Conservation (phyloP, 1,140 invertebrate genomes). For the Drosophila pseudoananassae region DNA sequence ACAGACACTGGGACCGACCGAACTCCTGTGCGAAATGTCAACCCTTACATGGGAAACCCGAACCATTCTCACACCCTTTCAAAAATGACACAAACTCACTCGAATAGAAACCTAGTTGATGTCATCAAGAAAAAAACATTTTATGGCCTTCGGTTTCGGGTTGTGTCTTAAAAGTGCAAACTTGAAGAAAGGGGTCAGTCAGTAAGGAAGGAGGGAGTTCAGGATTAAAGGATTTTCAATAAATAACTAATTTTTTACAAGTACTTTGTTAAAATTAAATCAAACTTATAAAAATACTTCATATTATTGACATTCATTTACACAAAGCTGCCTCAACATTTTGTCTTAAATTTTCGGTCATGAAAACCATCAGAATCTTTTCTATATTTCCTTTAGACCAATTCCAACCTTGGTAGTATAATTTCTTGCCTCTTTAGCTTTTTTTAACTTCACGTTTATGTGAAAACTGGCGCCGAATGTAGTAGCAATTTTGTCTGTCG, state of each 20-base stretch:
- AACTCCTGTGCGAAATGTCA: constrained; percentile 16
- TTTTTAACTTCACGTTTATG: constrained; percentile 58
- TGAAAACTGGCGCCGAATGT: constrained; percentile 74
- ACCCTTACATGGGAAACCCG: constrained; percentile 35
- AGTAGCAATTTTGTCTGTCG: constrained; percentile 72
- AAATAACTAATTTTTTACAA: not conserved
- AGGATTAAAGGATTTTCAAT: not conserved
- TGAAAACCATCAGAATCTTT: constrained; percentile 16
- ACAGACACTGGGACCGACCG: constrained; percentile 20
- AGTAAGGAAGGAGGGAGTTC: too few relatives aligned
- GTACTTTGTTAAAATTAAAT: not conserved
- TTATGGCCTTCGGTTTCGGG: constrained; percentile 58
- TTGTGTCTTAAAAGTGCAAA: constrained; percentile 54
- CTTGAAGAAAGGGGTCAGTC: constrained; percentile 31
- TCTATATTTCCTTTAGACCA: constrained; percentile 7
- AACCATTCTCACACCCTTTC: constrained; percentile 4
- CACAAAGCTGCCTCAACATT: not conserved
- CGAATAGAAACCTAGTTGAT: constrained; percentile 21
- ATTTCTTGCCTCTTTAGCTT: constrained; percentile 33
- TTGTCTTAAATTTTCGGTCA: constrained; percentile 4
- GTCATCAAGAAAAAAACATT: constrained; percentile 26
- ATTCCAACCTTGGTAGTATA: not conserved
- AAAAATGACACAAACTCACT: constrained; percentile 5
- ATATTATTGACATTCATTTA: not conserved
- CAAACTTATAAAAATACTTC: not conserved